These are phyloP conservation scores for Menura novaehollandiae DNA, from an alignment of 2,113 vertebrate genomes.

Conservation along the genomic window DNA sequence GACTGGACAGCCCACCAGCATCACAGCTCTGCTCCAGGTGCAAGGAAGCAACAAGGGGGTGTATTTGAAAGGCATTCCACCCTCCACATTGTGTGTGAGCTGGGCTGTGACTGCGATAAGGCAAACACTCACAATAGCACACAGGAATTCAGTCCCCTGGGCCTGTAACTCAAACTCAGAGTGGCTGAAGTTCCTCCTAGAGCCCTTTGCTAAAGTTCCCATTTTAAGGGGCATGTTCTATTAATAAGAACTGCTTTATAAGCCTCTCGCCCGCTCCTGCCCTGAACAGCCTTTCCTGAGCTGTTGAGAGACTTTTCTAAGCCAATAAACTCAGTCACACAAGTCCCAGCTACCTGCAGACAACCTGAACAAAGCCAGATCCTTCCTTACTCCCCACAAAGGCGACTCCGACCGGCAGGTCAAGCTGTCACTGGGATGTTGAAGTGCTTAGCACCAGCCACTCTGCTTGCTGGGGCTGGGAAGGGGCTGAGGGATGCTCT, in stretches of 20 bases:
- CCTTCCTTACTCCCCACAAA: neutral
- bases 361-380: neutral
- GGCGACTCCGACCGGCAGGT: neutral
- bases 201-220: neutral
- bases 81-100: neutral
- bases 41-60: neutral
- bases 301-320: slow-evolving; percentile 6
- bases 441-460: rapidly evolving
- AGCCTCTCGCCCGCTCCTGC: neutral
- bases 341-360: neutral
- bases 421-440: neutral
- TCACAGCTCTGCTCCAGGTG: neutral
- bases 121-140: slow-evolving; percentile 28
- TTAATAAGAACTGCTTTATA: slow-evolving; percentile 28
- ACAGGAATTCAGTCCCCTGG: slow-evolving; percentile 40
- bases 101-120: neutral
- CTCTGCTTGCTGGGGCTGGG: neutral
- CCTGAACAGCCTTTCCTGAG: neutral
- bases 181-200: slow-evolving; percentile 4
- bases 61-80: neutral
- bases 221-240: slow-evolving; percentile 10
- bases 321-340: neutral
- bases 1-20: neutral
- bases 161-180: slow-evolving; percentile 16
- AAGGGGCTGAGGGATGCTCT: neutral